These are phyloP conservation scores for Candoia aspera DNA, from an alignment of 2,113 vertebrate species.

Conservation along the genomic window DNA sequence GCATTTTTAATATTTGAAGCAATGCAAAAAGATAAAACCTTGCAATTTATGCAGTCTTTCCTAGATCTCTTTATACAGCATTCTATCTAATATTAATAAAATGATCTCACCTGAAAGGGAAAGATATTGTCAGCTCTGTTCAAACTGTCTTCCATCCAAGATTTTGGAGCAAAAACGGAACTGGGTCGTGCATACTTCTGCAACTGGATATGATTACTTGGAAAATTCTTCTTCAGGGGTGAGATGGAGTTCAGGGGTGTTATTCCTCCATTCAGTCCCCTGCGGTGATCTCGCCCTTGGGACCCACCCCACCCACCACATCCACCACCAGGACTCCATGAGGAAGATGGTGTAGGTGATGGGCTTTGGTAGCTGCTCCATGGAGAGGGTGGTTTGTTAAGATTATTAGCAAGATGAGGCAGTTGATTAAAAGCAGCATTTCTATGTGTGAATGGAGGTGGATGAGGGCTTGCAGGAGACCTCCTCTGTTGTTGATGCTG, in stretches of 20 bases:
- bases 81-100: conserved; percentile 44
- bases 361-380: conserved; percentile 99
- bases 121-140: conserved; percentile 93
- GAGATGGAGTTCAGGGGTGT: conserved; percentile 95
- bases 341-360: conserved; percentile 92
- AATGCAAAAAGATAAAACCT: background rate
- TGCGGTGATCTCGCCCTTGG: conserved; percentile 93
- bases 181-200: conserved; percentile 95
- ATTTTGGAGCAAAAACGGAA: conserved; percentile 94
- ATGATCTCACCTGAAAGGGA: conserved; percentile 90
- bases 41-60: background rate
- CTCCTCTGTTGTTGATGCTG: conserved; percentile 97
- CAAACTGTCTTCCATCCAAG: conserved; percentile 96
- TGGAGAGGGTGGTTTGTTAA: conserved; percentile 94
- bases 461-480: conserved; percentile 94
- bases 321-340: conserved; percentile 93
- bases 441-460: conserved; percentile 92
- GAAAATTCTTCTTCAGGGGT: conserved; percentile 97
- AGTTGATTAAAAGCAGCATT: conserved; percentile 95
- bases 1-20: background rate
- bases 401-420: conserved; percentile 92
- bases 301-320: conserved; percentile 95
- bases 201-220: conserved; percentile 93
- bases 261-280: conserved; percentile 92
- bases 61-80: background rate